Evolutionary conservation across 2,888 invertebrate species (phyloP).

Genomic region (Cancer borealis): DNA sequence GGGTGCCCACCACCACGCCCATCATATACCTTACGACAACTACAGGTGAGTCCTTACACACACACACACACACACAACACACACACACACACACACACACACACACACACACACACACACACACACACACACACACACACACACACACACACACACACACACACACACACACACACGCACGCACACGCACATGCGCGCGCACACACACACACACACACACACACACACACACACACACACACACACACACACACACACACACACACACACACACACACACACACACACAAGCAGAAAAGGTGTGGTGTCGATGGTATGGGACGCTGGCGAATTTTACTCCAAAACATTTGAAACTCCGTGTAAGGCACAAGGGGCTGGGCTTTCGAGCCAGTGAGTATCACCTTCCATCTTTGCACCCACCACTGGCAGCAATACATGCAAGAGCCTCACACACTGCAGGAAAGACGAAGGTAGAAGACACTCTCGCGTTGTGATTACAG

Average conservation of each 20-base stretch:
- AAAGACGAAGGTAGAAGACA: neutral
- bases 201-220: too few relatives aligned
- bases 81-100: neutral
- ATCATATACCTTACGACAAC: conserved; percentile 71
- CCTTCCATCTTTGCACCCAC: neutral
- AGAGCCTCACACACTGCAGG: neutral
- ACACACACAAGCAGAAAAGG: neutral
- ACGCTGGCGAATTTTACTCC: neutral
- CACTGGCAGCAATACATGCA: neutral
- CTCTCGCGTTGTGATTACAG: too few relatives aligned
- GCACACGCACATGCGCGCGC: too few relatives aligned
- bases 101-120: neutral
- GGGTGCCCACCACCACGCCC: conserved; percentile 65
- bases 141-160: neutral
- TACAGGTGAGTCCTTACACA: conserved; percentile 59
- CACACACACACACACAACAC: neutral
- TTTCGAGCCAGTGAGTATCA: neutral
- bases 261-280: neutral
- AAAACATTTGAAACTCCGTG: neutral
- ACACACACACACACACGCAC: neutral
- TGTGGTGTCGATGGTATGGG: neutral
- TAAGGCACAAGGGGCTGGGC: neutral
- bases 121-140: too few relatives aligned
- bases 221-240: too few relatives aligned
- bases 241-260: too few relatives aligned